phyloP scores from a whole-genome alignment of 2,113 vertebrate genomes.

The Daubentonia madagascariensis region DNA sequence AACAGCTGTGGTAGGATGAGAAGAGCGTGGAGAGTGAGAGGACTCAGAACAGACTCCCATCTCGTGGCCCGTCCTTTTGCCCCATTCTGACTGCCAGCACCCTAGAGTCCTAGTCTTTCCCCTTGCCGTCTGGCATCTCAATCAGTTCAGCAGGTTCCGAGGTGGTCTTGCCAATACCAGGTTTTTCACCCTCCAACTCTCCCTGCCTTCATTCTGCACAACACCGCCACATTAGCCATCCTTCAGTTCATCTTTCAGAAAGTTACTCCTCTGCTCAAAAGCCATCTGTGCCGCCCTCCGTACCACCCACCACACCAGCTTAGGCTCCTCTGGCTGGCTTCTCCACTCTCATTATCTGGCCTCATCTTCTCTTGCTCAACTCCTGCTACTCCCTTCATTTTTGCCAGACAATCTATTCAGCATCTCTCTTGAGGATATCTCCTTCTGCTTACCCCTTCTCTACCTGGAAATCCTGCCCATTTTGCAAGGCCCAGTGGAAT shows the following conservation, averaged over 20 bases:
- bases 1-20: background rate
- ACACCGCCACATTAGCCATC: background rate
- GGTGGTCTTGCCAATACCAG: background rate
- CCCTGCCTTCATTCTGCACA: background rate
- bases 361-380: background rate
- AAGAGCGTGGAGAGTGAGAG: background rate
- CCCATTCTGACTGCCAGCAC: no score
- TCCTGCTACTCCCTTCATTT: background rate
- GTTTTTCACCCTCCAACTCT: background rate
- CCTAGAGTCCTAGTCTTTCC: background rate
- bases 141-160: background rate
- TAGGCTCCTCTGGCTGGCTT: background rate
- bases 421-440: background rate
- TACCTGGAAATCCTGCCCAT: background rate
- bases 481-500: background rate
- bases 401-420: background rate
- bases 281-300: background rate
- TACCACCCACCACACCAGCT: background rate
- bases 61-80: accelerated
- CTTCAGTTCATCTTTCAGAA: background rate
- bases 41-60: background rate
- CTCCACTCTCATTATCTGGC: background rate
- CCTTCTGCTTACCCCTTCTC: background rate
- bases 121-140: background rate
- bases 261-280: background rate